Conservation (phyloP, 2,113 vertebrate species). For the Rhombomys opimus region DNA sequence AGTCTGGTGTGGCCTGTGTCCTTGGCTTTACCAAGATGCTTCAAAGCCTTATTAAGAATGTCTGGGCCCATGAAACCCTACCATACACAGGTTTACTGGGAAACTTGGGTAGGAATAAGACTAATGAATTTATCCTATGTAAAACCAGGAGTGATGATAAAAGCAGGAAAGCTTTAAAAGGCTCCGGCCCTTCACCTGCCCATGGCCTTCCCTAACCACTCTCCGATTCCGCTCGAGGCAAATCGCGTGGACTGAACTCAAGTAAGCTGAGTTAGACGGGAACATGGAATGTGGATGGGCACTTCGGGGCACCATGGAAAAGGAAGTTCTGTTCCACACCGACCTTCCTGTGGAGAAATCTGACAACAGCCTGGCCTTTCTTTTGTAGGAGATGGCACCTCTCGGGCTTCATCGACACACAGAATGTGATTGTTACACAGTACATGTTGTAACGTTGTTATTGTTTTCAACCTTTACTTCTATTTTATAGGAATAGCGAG, state of each 20-base stretch:
- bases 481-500: background rate
- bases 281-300: too few relatives aligned
- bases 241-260: background rate
- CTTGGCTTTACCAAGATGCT: background rate
- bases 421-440: background rate
- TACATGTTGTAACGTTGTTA: background rate
- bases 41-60: background rate
- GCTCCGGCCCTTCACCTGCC: background rate
- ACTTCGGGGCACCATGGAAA: background rate
- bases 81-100: background rate
- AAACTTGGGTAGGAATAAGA: background rate
- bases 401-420: background rate
- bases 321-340: background rate
- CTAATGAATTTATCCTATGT: background rate
- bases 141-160: background rate
- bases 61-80: background rate
- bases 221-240: background rate
- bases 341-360: background rate
- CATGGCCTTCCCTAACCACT: background rate
- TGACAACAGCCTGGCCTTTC: background rate
- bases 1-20: too few relatives aligned
- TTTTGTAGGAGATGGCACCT: background rate
- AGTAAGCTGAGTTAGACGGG: background rate
- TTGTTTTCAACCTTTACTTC: background rate
- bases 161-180: background rate